Percentiles rank a stretch among this genome's conserved stretches.
phyloP scores from a whole-genome alignment of 1,140 invertebrate genomes.

The Cardiocondyla obscurior region DNA sequence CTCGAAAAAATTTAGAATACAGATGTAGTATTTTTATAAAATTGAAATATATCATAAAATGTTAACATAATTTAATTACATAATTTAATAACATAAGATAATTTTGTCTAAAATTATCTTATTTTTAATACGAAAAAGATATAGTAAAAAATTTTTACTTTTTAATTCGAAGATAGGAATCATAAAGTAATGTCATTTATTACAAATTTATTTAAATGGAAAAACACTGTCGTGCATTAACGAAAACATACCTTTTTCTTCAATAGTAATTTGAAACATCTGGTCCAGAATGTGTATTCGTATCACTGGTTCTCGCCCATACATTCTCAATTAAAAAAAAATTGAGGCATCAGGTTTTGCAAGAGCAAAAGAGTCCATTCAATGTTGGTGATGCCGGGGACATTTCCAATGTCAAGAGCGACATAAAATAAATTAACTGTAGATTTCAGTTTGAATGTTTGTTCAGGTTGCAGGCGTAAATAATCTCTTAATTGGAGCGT shows the following conservation, averaged over 20 bases:
- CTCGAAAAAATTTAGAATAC: not conserved
- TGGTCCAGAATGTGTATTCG: not conserved
- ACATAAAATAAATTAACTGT: conserved; percentile 46
- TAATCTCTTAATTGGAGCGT: not conserved
- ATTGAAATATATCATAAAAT: not conserved
- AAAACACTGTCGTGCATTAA: not conserved
- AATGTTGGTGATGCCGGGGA: not conserved
- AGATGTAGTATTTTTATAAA: not conserved
- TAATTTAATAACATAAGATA: too few species aligned
- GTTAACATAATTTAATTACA: not conserved
- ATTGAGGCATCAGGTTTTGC: not conserved
- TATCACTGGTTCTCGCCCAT: not conserved
- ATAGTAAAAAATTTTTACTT: not conserved
- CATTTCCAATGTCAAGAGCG: not conserved
- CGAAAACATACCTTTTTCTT: not conserved
- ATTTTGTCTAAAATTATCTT: too few species aligned
- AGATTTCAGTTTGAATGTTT: not conserved
- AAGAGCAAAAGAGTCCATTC: not conserved
- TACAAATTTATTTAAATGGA: not conserved
- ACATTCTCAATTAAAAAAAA: conserved; percentile 12
- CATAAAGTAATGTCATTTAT: not conserved
- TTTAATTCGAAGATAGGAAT: not conserved
- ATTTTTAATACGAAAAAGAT: not conserved
- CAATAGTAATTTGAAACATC: conserved; percentile 4
- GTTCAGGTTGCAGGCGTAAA: not conserved